Evolutionary conservation across 1,140 invertebrate species (phyloP), one percentile per base, ranked within the genome.

Genomic region (Tetragonula clypearis): DNA sequence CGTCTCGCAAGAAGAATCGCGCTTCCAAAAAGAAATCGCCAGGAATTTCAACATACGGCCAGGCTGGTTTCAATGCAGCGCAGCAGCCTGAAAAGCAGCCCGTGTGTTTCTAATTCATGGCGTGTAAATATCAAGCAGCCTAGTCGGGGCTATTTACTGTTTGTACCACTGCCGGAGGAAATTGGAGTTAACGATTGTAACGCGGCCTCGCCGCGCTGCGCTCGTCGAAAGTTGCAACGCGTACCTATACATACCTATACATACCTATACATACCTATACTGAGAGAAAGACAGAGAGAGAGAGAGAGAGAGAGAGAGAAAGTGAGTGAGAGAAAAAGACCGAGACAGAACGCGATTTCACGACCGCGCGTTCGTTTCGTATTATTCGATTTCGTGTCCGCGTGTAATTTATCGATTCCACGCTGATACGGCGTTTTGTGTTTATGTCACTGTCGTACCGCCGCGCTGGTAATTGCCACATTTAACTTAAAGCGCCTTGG

Each of bases 111-210:
- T 72, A 84, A 84, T 79, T 84, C 82, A 62, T 68, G 35, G 65
- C 55, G 66, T 58, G 75, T 71, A 79, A 84, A 84, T 72, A 76
- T 68, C 82, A 60, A 58, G 65, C 75, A 49, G 82, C 65, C 41
- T 49, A 49, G 41, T 11, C 82, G 76, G n/a, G 56, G 66, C 69
- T 84, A 84, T 79, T 84, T 72, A 72, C 82, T 78, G 76, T 84
- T 84, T 62, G 68, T 84, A 79, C 56, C 76, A 84, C 55, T 84
- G 76, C 82, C 76, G 41, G 53, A 77, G 76, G 82, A 84, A 71
- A 84, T 84, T 72, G 66, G 41, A 84, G 75, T 79, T 84, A 84
- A 84, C 82, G 82, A 84, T 84, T 79, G 66, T 79, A 60, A 72
- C 69, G 56, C 75, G 53, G 75, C 68, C 35, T 41, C 68, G 66